Evolutionary conservation across 2,797 vertebrate species (phyloP).

Genomic region (Gymnoscopelus braueri): DNA sequence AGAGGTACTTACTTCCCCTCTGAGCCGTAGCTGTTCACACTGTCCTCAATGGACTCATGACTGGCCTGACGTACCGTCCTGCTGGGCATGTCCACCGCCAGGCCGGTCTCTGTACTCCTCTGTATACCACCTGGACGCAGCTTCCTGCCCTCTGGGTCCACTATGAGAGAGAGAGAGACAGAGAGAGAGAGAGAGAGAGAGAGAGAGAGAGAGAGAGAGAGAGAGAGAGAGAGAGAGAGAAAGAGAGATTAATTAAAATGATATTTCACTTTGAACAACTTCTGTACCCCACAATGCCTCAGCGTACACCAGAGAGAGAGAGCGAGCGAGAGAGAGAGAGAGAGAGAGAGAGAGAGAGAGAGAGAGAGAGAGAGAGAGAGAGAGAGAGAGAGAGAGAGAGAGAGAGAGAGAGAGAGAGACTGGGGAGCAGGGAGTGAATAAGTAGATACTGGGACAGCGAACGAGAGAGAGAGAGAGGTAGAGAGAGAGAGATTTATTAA

Average conservation of each 20-base stretch:
- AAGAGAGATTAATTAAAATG: too few species aligned
- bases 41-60: slow-evolving; percentile 98
- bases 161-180: slow-evolving; percentile 25
- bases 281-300: too few species aligned
- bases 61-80: slow-evolving; percentile 94
- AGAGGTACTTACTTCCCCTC: slow-evolving; percentile 92
- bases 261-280: too few species aligned
- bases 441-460: too few species aligned
- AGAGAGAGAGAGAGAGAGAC: not conserved
- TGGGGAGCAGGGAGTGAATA: too few species aligned
- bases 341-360: not conserved
- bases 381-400: not conserved
- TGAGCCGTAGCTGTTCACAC: slow-evolving; percentile 98
- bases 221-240: not conserved
- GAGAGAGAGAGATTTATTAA: too few species aligned
- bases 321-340: too few species aligned
- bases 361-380: too few species aligned
- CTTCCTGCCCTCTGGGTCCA: slow-evolving; percentile 90
- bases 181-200: slow-evolving; percentile 12
- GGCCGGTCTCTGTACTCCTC: slow-evolving; percentile 95
- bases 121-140: slow-evolving; percentile 90
- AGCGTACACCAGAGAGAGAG: too few species aligned
- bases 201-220: slow-evolving; percentile 5
- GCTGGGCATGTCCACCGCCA: slow-evolving; percentile 98
- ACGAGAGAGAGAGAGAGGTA: too few species aligned